Percentiles rank a stretch among this genome's conserved stretches.
Conservation (phyloP, 2,797 vertebrate genomes). For the Nannoperca australis region DNA sequence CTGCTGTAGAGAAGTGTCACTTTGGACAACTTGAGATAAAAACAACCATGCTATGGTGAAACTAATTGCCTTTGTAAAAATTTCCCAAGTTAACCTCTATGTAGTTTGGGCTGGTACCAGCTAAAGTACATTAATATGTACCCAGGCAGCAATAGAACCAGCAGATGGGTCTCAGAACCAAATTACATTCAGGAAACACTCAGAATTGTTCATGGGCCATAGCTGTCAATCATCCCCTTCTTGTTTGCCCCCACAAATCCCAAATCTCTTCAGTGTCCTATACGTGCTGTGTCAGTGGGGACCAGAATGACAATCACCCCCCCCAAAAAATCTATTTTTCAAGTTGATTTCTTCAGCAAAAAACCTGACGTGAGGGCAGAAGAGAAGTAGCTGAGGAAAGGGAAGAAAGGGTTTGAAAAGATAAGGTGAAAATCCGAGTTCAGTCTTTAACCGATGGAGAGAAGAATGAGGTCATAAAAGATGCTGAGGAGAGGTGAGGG, state of each 20-base stretch:
- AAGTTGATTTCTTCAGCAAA: constrained; percentile 71
- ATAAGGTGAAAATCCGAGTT: constrained; percentile 1
- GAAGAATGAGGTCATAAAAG: constrained; percentile 26
- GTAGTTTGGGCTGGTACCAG: background rate
- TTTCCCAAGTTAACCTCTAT: background rate
- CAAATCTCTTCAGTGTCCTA: constrained; percentile 39
- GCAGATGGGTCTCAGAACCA: constrained; percentile 4
- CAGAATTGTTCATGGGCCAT: constrained; percentile 35
- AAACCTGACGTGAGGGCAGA: constrained; percentile 52
- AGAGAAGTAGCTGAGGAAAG: constrained; percentile 38
- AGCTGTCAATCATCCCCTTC: constrained; percentile 40
- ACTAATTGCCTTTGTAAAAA: background rate
- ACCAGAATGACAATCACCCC: constrained; percentile 53
- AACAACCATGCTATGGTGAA: constrained; percentile 53
- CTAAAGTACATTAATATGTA: constrained; percentile 11
- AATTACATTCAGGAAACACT: constrained; percentile 23
- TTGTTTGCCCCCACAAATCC: constrained; percentile 48
- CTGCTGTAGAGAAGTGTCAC: constrained; percentile 39
- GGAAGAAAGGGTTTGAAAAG: constrained; percentile 32
- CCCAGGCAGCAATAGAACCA: background rate
- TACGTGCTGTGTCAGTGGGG: constrained; percentile 48
- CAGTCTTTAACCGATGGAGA: constrained; percentile 16
- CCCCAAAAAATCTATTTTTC: constrained; percentile 40
- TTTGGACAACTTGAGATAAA: constrained; percentile 31
- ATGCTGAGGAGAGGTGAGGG: constrained; percentile 38